A percentile compares a stretch with the other conserved stretches of the same genome.
Conservation (phyloP, 1,140 invertebrate genomes). For the Zaprionus camerounensis region DNA sequence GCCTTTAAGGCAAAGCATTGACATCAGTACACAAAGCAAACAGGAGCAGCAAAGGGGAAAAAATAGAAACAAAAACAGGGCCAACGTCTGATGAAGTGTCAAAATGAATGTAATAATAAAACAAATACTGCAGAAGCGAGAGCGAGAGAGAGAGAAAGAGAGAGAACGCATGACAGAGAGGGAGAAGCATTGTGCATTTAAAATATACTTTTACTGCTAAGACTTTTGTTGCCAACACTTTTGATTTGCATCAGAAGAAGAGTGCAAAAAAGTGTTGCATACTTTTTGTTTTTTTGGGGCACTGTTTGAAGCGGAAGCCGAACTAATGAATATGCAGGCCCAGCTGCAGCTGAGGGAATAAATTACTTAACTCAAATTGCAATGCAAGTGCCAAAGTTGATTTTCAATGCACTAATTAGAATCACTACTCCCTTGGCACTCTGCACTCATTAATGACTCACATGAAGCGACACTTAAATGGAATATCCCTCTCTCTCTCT, state of each 20-base stretch:
- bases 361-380: slow-evolving; percentile 23
- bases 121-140: slow-evolving; percentile 57
- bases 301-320: slow-evolving; percentile 15
- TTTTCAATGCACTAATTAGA: slow-evolving; percentile 14
- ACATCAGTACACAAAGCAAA: slow-evolving; percentile 75
- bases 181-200: slow-evolving; percentile 32
- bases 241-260: slow-evolving; percentile 28
- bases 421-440: slow-evolving; percentile 14
- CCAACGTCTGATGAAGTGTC: slow-evolving; percentile 82
- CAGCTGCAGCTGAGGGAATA: slow-evolving; percentile 6
- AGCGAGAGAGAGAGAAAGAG: neutral
- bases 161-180: neutral
- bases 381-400: slow-evolving; percentile 10
- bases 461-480: slow-evolving; percentile 33
- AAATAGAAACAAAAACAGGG: slow-evolving; percentile 48
- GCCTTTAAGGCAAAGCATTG: slow-evolving; percentile 81
- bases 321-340: slow-evolving; percentile 43
- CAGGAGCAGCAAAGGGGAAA: slow-evolving; percentile 49
- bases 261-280: slow-evolving; percentile 17
- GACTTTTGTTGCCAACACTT: slow-evolving; percentile 58
- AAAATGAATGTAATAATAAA: slow-evolving; percentile 81
- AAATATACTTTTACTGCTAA: slow-evolving; percentile 61
- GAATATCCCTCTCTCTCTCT: neutral
- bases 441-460: slow-evolving; percentile 35
- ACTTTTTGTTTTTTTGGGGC: slow-evolving; percentile 14